phyloP scores from a whole-genome alignment of 2,888 invertebrate genomes.

The Polydrusus cervinus region DNA sequence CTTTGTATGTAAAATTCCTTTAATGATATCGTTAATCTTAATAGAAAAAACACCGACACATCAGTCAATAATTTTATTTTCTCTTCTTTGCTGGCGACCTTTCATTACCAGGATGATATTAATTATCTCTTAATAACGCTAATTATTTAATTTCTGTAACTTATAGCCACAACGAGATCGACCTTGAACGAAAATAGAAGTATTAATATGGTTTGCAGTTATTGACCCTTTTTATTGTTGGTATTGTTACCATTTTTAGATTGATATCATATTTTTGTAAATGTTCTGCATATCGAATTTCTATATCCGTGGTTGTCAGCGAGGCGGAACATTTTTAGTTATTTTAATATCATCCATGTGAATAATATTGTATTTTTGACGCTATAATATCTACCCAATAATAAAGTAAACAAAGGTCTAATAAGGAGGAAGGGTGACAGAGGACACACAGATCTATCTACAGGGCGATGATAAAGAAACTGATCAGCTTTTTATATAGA shows the following conservation, averaged over 20 bases:
- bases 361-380: background rate
- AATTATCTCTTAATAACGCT: background rate
- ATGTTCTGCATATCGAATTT: slow-evolving; percentile 15
- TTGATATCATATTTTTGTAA: slow-evolving; percentile 7
- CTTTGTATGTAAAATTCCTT: too few species aligned
- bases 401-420: too few species aligned
- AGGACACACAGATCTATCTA: too few species aligned
- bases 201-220: slow-evolving; percentile 26
- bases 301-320: slow-evolving; percentile 12
- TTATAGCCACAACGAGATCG: slow-evolving; percentile 6
- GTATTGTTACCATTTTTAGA: slow-evolving; percentile 19
- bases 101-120: background rate
- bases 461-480: too few species aligned
- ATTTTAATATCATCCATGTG: background rate
- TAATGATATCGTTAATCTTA: too few species aligned
- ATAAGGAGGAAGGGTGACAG: too few species aligned
- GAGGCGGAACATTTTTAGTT: background rate
- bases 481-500: too few species aligned
- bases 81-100: background rate
- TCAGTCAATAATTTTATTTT: background rate
- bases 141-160: slow-evolving; percentile 6
- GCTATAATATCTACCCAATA: too few species aligned
- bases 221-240: slow-evolving; percentile 15
- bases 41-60: too few species aligned
- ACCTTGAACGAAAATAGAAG: slow-evolving; percentile 19